Evolutionary conservation across 2,797 vertebrate genomes (phyloP).

Genomic region (Spinibarbus caldwelli): DNA sequence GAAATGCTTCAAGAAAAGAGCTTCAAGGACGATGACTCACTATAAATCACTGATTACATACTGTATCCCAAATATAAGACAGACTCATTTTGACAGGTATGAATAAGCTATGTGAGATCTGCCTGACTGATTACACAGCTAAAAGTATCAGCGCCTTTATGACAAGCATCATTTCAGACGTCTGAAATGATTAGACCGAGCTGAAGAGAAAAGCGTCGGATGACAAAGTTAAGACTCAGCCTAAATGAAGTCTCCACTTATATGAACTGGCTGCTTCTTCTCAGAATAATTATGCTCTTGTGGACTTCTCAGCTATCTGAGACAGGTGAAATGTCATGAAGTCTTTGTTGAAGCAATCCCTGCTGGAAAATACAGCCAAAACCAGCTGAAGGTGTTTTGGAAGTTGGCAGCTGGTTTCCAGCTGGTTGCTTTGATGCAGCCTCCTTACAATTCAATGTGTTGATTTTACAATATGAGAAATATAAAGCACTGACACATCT

Average conservation of each 20-base stretch:
- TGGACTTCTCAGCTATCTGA: conserved; percentile 33
- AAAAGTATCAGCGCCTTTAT: conserved; percentile 23
- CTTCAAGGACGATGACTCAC: background rate
- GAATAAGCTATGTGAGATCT: conserved; percentile 27
- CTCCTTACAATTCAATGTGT: no score
- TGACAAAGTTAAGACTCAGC: conserved; percentile 21
- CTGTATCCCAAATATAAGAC: background rate
- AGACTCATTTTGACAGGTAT: conserved; percentile 18
- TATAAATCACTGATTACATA: conserved; percentile 18
- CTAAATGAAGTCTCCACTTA: conserved; percentile 13
- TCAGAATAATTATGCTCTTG: conserved; percentile 12
- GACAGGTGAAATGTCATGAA: background rate
- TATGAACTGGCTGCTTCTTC: background rate
- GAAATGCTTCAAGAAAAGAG: background rate
- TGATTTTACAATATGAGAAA: no score
- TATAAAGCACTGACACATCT: background rate
- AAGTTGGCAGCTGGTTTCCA: background rate
- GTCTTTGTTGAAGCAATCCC: background rate
- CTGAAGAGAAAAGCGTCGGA: conserved; percentile 14
- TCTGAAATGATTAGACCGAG: conserved; percentile 14
- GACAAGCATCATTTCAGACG: conserved; percentile 36
- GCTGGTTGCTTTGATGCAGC: background rate
- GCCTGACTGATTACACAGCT: conserved; percentile 16
- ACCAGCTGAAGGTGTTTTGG: background rate
- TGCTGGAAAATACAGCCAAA: background rate